Percentiles rank a stretch among this genome's conserved stretches.
These are phyloP conservation scores for Porites divaricata DNA, from an alignment of 92 coral and sea anemone species.

Conservation along the genomic window DNA sequence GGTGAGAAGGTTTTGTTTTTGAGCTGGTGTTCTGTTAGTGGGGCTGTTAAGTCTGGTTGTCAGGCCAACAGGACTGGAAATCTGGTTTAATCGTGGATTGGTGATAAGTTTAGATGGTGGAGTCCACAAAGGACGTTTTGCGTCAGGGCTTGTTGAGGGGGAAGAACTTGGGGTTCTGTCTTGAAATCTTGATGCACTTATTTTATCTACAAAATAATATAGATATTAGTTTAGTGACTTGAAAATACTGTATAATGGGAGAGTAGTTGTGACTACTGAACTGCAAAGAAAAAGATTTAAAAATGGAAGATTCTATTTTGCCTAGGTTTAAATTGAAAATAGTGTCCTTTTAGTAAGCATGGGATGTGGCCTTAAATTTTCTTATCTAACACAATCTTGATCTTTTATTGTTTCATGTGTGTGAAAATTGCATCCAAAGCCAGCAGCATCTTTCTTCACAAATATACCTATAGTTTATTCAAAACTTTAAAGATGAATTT, in stretches of 20 bases:
- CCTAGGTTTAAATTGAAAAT: not conserved
- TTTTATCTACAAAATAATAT: constrained; percentile 7
- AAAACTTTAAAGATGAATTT: too few species aligned
- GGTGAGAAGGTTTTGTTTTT: constrained; percentile 9
- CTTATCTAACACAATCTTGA: too few species aligned
- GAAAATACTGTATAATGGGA: too few species aligned
- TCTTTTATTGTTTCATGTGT: too few species aligned
- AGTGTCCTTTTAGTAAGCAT: not conserved
- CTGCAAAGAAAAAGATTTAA: too few species aligned
- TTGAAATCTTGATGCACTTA: constrained; percentile 17
- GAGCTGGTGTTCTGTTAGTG: constrained; percentile 38
- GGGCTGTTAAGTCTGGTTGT: constrained; percentile 8
- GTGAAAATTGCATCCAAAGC: too few species aligned
- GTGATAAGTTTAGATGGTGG: constrained; percentile 56
- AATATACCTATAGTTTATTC: too few species aligned
- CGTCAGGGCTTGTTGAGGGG: constrained; percentile 28
- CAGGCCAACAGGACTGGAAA: constrained; percentile 59
- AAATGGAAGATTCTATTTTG: too few species aligned
- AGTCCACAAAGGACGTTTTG: constrained; percentile 34
- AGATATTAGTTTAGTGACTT: too few species aligned
- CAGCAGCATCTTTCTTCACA: too few species aligned
- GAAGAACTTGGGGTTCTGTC: constrained; percentile 37
- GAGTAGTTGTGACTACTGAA: too few species aligned
- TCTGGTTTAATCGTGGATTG: constrained; percentile 67
- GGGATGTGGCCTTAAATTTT: not conserved